Percentiles rank a stretch among this genome's conserved stretches.
Conservation (phyloP, 2,888 invertebrate genomes). For the Stictocephala bisonia region DNA sequence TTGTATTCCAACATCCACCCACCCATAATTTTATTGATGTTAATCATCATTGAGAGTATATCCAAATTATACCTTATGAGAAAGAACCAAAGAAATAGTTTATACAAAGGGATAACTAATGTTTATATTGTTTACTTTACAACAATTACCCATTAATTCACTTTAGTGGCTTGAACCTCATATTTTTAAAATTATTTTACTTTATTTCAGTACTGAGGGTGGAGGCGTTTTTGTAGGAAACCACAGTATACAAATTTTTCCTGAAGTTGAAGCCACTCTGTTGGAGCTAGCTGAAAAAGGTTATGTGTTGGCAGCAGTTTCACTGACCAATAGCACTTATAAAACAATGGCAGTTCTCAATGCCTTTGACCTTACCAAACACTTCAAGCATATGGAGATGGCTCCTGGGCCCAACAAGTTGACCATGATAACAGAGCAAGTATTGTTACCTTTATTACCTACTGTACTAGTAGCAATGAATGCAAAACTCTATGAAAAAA, state of each 20-base stretch:
- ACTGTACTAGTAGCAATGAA: no score
- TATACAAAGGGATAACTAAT: no score
- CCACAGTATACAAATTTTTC: not conserved
- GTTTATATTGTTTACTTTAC: not conserved
- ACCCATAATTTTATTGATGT: no score
- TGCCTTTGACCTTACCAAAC: slow-evolving; percentile 11
- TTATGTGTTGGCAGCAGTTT: slow-evolving; percentile 3
- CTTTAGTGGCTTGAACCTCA: not conserved
- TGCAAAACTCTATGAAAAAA: no score
- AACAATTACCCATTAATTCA: not conserved
- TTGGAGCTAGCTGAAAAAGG: slow-evolving; percentile 13
- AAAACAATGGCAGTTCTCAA: slow-evolving; percentile 13
- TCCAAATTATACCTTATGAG: no score
- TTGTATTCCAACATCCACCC: no score
- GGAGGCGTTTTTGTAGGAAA: not conserved
- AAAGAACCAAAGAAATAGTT: no score
- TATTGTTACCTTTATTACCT: no score
- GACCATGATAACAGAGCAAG: slow-evolving; percentile 8
- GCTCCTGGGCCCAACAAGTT: slow-evolving; percentile 11
- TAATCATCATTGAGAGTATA: no score
- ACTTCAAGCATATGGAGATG: slow-evolving; percentile 33
- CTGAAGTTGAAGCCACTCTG: slow-evolving; percentile 14
- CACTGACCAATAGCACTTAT: slow-evolving; percentile 10
- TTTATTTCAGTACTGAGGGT: slow-evolving; percentile 5
- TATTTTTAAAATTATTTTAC: not conserved